Percentiles rank a stretch among this genome's conserved stretches.
Evolutionary conservation across 92 coral and sea anemone genomes (phyloP).

Genomic region (Anthopleura xanthogrammica): DNA sequence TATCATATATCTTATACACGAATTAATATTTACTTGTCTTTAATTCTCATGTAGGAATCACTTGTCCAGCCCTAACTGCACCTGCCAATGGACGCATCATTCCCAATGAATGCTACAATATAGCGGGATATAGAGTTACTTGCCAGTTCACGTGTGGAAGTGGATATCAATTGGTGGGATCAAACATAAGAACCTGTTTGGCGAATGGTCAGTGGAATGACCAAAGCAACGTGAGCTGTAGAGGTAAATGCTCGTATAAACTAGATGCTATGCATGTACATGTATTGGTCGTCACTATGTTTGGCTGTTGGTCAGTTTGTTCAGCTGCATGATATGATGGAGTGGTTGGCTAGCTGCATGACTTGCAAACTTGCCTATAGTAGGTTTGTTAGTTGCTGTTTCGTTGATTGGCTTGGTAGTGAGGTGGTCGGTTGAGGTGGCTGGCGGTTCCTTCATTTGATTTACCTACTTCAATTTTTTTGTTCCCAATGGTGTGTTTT

Average conservation of each 20-base stretch:
- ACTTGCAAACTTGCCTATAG: not conserved
- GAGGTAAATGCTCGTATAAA: slow-evolving; percentile 2
- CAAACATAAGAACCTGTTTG: slow-evolving; percentile 45
- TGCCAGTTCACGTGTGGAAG: slow-evolving; percentile 48
- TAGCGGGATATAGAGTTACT: slow-evolving; percentile 36
- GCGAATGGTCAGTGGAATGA: slow-evolving; percentile 53
- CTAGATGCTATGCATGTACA: not conserved
- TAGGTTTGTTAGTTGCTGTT: not conserved
- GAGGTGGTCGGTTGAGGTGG: not conserved
- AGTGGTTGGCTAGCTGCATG: not conserved
- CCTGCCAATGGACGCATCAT: not conserved
- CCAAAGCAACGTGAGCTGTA: slow-evolving; percentile 30
- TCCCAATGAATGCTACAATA: slow-evolving; percentile 24
- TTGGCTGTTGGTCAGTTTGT: too few relatives aligned
- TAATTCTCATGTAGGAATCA: slow-evolving; percentile 2
- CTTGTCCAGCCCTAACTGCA: slow-evolving; percentile 24
- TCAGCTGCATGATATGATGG: too few relatives aligned
- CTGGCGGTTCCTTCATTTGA: not conserved
- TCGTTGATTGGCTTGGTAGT: not conserved
- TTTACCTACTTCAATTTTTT: too few relatives aligned
- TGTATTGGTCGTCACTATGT: too few relatives aligned
- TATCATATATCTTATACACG: too few relatives aligned
- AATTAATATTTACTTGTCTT: not conserved
- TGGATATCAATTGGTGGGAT: slow-evolving; percentile 58
- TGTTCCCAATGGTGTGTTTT: not conserved